Base-by-base conservation (phyloP, 2,888 invertebrate species). In the Pterobdella sp. region DNA sequence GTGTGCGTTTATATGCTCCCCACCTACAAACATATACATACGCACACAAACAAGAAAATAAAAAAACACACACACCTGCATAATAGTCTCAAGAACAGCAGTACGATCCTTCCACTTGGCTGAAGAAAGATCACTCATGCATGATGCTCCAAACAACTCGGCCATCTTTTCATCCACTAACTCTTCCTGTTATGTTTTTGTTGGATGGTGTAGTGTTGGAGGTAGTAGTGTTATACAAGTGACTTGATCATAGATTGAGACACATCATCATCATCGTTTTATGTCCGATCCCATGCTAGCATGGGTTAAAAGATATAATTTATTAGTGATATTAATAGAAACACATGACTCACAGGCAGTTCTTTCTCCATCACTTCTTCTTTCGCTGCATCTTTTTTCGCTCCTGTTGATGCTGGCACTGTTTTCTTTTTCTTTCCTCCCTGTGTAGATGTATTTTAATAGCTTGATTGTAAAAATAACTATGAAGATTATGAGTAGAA, bases 81-180 rank as follows among this genome's bases (percentile, higher is more conserved):
- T 84, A 77, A 92, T 86, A 78, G 88, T 88, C 76, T 93, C 92
- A 22, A 90, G 89, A 0, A 91, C 88, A 14, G 88, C 85, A 26
- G 93, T 85, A 36, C 94, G 87, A 73, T 85, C 89, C 85, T 94
- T 94, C 93, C 93, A 94, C 84, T 92, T 92, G 68, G 88, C 82
- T 81, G 91, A 92, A 0, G 86, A 86, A 2, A 94, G 85, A 68
- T 90, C 91, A 80, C 82, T 81, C 1, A 89, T 78, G 32, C 90
- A 85, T 64, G 90, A 90, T 0, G 87, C 83, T 0, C 90, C 82
- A n/a, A 83, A 77, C 52, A 80, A 72, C 0, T 76, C 88, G 52
- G 88, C 87, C 0, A 91, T 90, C 78, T 88, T 88, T 72, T 89
- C 89, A 73, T 90, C 89, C 0, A 91, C 89, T 77, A 91, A 92